Evolutionary conservation across 2,888 invertebrate species (phyloP), one percentile per base, ranked within the genome.

Genomic region (Drosophila mercatorum): DNA sequence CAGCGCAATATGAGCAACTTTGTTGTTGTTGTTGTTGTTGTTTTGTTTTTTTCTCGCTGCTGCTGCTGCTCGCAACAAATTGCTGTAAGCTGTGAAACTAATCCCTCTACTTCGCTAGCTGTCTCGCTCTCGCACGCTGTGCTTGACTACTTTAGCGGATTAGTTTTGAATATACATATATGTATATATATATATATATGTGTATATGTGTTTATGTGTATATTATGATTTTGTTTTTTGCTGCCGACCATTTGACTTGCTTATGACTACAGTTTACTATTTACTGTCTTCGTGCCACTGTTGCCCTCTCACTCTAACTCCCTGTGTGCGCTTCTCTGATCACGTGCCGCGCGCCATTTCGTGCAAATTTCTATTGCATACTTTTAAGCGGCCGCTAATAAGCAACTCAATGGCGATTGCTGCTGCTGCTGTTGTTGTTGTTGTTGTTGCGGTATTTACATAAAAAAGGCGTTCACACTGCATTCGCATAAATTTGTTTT

Each of bases 21-120:
- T 78, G 78, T 61, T 14, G 14, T 47, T 47, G 28, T 28, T 0
- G 28, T 28, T 28, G 40, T 17, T 36, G 41, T 36, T 22, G 57
- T 43, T 67, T 67, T 60, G 17, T 17, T 64, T 72, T 72, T 43
- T 56, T 57, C 40, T 66, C 69, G 60, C 68, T 55, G 59, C 72
- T 67, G 53, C 75, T 71, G 68, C 64, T 83, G 72, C 63, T 83
- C 73, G 68, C 83, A 83, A 88, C 84, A 85, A 85, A 88, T 85
- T 88, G 83, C 88, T 81, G 87, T 85, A 85, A 85, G 84, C 86
- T 77, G 87, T 77, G 87, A 85, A 81, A 88, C 84, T 81, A 88
- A 85, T 85, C 84, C 83, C 49, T 51, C 51, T 51, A 51, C 41
- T 28, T 34, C 36, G 41, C 55, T n/a, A 6, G 5, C 46, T 31